A percentile compares a stretch with the other conserved stretches of the same genome.
phyloP scores from a whole-genome alignment of 2,113 vertebrate species.

The Casuarius casuarius region DNA sequence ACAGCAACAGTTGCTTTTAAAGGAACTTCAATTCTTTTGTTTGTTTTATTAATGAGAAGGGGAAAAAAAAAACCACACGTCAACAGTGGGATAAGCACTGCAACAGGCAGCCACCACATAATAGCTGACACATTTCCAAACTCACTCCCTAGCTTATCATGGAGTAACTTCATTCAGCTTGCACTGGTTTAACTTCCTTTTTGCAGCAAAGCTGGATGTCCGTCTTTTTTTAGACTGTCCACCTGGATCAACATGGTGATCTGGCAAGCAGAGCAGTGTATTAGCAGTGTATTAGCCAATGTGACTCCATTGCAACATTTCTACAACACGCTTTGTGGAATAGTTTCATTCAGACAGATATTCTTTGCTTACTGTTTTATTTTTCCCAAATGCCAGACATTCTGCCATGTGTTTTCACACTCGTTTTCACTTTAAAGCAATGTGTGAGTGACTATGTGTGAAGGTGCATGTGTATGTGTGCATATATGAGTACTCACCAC shows the following conservation, averaged over 20 bases:
- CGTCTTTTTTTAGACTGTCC: not conserved
- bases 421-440: not conserved
- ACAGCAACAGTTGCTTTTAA: not conserved
- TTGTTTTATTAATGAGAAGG: not conserved
- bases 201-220: not conserved
- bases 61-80: not conserved
- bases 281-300: not conserved
- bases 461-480: not conserved
- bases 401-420: not conserved
- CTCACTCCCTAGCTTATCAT: not conserved
- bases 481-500: accelerated
- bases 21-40: not conserved
- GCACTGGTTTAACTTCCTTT: not conserved
- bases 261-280: not conserved
- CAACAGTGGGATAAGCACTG: accelerated
- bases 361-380: not conserved
- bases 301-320: not conserved
- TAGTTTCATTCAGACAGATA: not conserved
- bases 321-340: not conserved
- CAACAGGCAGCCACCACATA: not conserved
- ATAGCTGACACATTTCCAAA: not conserved
- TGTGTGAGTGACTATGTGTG: not conserved
- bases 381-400: not conserved
- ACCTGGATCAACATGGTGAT: not conserved
- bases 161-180: not conserved